Evolutionary conservation across 2,797 vertebrate genomes (phyloP).

Genomic region (Sus cebifrons): DNA sequence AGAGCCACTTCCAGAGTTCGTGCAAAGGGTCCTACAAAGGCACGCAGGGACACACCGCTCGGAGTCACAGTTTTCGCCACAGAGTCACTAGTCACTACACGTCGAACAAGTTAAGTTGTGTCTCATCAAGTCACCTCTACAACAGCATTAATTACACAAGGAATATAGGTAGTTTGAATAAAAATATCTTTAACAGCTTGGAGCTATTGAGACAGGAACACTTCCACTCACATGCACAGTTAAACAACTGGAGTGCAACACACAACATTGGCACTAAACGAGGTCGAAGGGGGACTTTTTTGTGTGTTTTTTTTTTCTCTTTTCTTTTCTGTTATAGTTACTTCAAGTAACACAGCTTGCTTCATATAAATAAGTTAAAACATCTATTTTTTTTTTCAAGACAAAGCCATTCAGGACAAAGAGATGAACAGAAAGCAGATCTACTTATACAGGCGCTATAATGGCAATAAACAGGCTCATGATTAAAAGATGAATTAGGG

Average conservation of each 20-base stretch:
- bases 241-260: slow-evolving; percentile 94
- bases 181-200: slow-evolving; percentile 95
- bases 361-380: slow-evolving; percentile 98
- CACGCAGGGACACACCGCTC: slow-evolving; percentile 95
- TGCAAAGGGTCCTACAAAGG: slow-evolving; percentile 95
- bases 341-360: slow-evolving; percentile 95
- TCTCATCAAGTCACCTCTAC: slow-evolving; percentile 94
- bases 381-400: slow-evolving; percentile 95
- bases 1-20: slow-evolving; percentile 94
- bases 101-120: slow-evolving; percentile 93
- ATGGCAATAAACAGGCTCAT: slow-evolving; percentile 94
- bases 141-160: slow-evolving; percentile 94
- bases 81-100: slow-evolving; percentile 96
- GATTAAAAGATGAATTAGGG: slow-evolving; percentile 92
- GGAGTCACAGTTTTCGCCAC: slow-evolving; percentile 94
- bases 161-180: slow-evolving; percentile 93
- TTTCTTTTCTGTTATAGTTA: slow-evolving; percentile 92
- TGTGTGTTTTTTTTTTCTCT: slow-evolving; percentile 74
- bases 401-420: slow-evolving; percentile 96
- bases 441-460: slow-evolving; percentile 95
- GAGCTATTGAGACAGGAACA: slow-evolving; percentile 95
- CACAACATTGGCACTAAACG: slow-evolving; percentile 94
- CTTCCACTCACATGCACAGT: slow-evolving; percentile 94
- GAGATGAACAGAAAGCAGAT: slow-evolving; percentile 95
- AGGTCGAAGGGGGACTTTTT: slow-evolving; percentile 86